Conservation (phyloP, 2,797 vertebrate genomes). For the Megaceryle alcyon region DNA sequence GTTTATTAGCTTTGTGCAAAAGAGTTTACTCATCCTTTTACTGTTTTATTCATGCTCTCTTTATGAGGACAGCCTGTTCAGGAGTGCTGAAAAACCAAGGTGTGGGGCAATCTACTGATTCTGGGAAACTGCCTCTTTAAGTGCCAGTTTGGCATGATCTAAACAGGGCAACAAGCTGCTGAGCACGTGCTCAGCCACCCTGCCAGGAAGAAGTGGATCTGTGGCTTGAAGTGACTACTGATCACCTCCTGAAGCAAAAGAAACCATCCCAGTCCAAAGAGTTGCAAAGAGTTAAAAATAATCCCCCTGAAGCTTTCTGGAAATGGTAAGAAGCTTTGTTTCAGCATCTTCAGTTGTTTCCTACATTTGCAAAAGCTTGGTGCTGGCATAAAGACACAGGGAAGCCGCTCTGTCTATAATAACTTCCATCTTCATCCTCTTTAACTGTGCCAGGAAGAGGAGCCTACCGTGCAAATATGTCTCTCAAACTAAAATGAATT, state of each 20-base stretch:
- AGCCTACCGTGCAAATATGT: not conserved
- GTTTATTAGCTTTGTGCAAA: not conserved
- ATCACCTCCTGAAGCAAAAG: not conserved
- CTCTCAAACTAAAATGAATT: slow-evolving; percentile 1
- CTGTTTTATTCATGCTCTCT: not conserved
- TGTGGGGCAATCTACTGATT: rapidly evolving
- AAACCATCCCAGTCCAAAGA: not conserved
- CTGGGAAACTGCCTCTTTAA: not conserved
- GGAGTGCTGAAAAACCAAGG: not conserved
- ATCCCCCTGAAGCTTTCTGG: not conserved
- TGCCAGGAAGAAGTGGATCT: not conserved
- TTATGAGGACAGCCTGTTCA: not conserved
- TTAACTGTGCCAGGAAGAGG: not conserved
- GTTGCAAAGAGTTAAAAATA: not conserved
- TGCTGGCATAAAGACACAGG: not conserved
- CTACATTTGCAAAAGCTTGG: not conserved
- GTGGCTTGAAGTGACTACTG: not conserved
- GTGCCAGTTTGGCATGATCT: not conserved
- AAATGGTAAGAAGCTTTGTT: not conserved
- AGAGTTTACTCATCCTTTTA: slow-evolving; percentile 6
- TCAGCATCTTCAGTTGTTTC: not conserved
- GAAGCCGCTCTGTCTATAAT: not conserved
- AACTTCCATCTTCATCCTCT: not conserved
- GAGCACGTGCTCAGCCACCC: rapidly evolving
- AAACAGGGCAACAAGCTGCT: not conserved